A percentile compares a stretch with the other conserved stretches of the same genome.
Conservation (phyloP, 2,888 invertebrate species). For the Epinotia brunnichana region DNA sequence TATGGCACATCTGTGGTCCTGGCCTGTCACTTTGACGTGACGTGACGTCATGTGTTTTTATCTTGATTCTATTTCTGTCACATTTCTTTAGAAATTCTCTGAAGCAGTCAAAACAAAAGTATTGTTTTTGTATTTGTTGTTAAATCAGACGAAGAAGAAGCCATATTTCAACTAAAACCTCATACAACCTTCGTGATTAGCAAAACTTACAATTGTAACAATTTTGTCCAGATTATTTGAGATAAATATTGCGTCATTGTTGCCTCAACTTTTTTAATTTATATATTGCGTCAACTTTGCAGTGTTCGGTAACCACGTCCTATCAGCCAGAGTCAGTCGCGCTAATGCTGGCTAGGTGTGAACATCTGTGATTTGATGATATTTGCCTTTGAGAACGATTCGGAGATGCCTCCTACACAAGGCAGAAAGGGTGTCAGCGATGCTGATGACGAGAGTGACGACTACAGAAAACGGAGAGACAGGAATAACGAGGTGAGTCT, state of each 20-base stretch:
- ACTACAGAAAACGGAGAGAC: slow-evolving; percentile 89
- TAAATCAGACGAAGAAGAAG: background rate
- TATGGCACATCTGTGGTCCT: too few relatives aligned
- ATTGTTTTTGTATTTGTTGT: slow-evolving; percentile 19
- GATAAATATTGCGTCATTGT: slow-evolving; percentile 10
- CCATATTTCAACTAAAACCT: background rate
- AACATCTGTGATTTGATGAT: slow-evolving; percentile 66
- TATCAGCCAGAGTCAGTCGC: slow-evolving; percentile 2
- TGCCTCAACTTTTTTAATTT: slow-evolving; percentile 20
- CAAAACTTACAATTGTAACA: background rate
- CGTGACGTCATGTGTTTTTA: slow-evolving; percentile 2
- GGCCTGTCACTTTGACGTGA: background rate
- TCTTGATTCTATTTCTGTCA: background rate
- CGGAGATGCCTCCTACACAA: slow-evolving; percentile 74
- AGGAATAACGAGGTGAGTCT: slow-evolving; percentile 88
- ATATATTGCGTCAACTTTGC: slow-evolving; percentile 41
- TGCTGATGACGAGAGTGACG: slow-evolving; percentile 87
- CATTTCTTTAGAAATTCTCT: background rate
- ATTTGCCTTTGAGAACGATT: slow-evolving; percentile 70
- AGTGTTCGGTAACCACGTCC: slow-evolving; percentile 6
- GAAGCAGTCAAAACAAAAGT: background rate
- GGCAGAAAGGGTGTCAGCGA: slow-evolving; percentile 81
- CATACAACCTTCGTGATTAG: background rate
- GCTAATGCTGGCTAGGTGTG: slow-evolving; percentile 27
- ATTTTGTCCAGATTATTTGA: background rate